Base-by-base conservation (phyloP, 2,113 vertebrate species). In the Sula dactylatra region DNA sequence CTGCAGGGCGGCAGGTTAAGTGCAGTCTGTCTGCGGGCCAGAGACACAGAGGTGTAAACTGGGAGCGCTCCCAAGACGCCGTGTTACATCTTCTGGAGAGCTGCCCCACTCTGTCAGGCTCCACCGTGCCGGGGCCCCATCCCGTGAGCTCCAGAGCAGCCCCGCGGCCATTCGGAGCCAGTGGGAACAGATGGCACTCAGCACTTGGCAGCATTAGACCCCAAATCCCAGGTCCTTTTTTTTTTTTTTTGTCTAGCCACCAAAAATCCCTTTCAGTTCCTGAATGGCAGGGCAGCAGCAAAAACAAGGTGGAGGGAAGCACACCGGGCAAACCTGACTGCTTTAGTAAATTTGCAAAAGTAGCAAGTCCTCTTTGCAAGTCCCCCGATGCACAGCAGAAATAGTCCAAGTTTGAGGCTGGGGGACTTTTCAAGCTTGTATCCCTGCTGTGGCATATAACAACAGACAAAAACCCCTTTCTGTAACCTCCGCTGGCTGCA, bases 111-210 rank as follows among this genome's bases (percentile, higher is more conserved):
- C 95, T 4, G 0, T 88, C 88, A 82, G 94, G 66, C 90, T 82
- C 56, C 1, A 5, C 84, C 27, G 3, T 1, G 38, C 69, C 5
- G 18, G 90, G 79, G 10, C 86, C 91, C 76, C 83, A 67, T 96
- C 93, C 96, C 24, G 54, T 65, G 88, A 93, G 86, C 80, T 89
- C 86, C 36, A 21, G 81, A 92, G 90, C 78, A 87, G 45, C 67
- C 62, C 67, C 10, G 2, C 4, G 1, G 34, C 77, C 16, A 1
- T 50, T 42, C 1, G 58, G 78, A 95, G 93, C 77, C 95, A 85
- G 78, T 93, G 95, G 95, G 93, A 96, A 94, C 97, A 95, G 94
- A 95, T 94, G 95, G 96, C 95, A 94, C 96, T 97, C 94, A 97
- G 91, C 84, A 76, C 88, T 97, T 97, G 94, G 96, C 93, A 97